Percentiles rank a stretch among this genome's conserved stretches.
These are phyloP conservation scores for Diadumene lineata DNA, from an alignment of 92 coral and sea anemone species.

Conservation along the genomic window DNA sequence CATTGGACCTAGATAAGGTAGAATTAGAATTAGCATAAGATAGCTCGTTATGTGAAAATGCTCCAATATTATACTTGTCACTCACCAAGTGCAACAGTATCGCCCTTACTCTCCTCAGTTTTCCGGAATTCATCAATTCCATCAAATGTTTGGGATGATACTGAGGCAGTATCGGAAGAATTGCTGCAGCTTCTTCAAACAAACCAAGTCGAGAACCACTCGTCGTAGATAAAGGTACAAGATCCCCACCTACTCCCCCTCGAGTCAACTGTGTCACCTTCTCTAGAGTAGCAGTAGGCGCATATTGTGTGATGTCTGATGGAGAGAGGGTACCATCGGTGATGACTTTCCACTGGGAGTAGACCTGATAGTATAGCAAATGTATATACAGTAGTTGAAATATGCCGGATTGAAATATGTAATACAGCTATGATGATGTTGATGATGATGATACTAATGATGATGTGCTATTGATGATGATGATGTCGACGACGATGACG, in stretches of 20 bases:
- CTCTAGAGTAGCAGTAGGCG: constrained; percentile 76
- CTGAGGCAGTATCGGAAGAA: constrained; percentile 92
- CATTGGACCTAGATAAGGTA: constrained; percentile 76
- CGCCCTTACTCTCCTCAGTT: constrained; percentile 90
- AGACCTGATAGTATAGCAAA: constrained; percentile 31
- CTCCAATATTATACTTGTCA: no score
- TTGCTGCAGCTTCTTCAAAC: constrained; percentile 89
- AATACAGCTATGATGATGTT: no score
- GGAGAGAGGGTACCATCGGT: constrained; percentile 69
- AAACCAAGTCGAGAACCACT: constrained; percentile 76
- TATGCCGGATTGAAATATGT: no score
- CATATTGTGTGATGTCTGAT: constrained; percentile 62
- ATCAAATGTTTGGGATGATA: constrained; percentile 97
- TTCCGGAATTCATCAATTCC: constrained; percentile 98
- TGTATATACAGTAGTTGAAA: no score
- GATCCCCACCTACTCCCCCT: constrained; percentile 58
- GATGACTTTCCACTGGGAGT: constrained; percentile 92
- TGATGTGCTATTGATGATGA: no score
- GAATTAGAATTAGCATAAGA: no score
- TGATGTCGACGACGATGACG: no score
- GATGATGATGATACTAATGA: no score
- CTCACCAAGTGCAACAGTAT: constrained; percentile 91
- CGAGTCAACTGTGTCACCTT: constrained; percentile 62
- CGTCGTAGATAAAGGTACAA: constrained; percentile 66
- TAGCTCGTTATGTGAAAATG: no score